These are phyloP conservation scores for Catalaphyllia jardinei DNA, from an alignment of 64 coral and sea anemone species.

Conservation along the genomic window DNA sequence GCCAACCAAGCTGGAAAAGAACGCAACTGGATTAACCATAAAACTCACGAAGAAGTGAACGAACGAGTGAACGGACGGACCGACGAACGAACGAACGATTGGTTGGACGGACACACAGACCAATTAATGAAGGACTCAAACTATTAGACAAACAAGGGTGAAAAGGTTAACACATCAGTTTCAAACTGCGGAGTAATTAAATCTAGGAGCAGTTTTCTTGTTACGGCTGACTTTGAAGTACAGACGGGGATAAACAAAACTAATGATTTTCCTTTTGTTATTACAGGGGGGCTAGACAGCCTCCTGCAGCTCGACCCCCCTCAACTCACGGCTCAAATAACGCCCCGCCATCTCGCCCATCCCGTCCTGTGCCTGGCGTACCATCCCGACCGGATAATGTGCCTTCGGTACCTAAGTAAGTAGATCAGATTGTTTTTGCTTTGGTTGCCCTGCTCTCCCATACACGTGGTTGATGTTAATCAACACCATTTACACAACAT, in stretches of 20 bases:
- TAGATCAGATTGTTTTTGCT: not conserved
- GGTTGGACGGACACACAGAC: not conserved
- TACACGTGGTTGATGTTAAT: not conserved
- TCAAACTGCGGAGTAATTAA: no score
- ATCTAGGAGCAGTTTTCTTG: not conserved
- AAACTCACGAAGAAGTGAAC: no score
- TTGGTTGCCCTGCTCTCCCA: not conserved
- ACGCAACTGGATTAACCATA: no score
- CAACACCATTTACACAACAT: no score
- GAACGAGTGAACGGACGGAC: no score
- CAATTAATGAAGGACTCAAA: not conserved
- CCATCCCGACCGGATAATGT: constrained; percentile 67
- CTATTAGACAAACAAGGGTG: not conserved
- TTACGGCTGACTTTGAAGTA: not conserved
- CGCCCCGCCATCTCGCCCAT: constrained; percentile 42
- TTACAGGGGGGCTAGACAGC: not conserved
- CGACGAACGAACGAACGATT: no score
- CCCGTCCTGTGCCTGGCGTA: constrained; percentile 55
- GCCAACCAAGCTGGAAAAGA: no score
- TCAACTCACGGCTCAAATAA: constrained; percentile 28
- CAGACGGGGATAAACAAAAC: not conserved
- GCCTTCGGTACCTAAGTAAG: constrained; percentile 73
- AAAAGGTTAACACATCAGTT: not conserved
- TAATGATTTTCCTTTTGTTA: not conserved
- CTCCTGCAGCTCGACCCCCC: constrained; percentile 8